A percentile compares a stretch with the other conserved stretches of the same genome.
These are phyloP conservation scores for Nemurella pictetii DNA, from an alignment of 2,888 invertebrate species.

Conservation along the genomic window DNA sequence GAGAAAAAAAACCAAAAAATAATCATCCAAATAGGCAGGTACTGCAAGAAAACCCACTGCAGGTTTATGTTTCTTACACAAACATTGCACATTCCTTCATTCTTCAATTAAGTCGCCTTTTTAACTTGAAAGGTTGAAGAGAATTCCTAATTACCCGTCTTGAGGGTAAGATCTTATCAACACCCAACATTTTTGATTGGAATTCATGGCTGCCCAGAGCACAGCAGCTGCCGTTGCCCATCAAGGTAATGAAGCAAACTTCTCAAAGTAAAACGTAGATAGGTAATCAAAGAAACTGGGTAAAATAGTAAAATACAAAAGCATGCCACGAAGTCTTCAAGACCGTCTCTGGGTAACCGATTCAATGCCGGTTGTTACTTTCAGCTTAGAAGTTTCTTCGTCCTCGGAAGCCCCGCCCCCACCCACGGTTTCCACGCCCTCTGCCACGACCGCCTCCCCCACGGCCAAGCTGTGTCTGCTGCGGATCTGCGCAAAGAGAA, in stretches of 20 bases:
- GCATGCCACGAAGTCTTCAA: neutral
- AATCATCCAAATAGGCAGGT: too few relatives aligned
- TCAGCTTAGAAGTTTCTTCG: neutral
- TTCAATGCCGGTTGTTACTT: neutral
- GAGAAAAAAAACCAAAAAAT: too few relatives aligned
- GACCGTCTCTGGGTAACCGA: neutral
- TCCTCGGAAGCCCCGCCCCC: neutral
- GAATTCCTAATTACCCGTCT: too few relatives aligned
- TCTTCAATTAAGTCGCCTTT: too few relatives aligned
- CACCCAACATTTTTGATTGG: too few relatives aligned
- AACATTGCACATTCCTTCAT: too few relatives aligned
- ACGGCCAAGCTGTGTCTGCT: conserved; percentile 44
- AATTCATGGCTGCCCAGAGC: too few relatives aligned
- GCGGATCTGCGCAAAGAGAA: conserved; percentile 39
- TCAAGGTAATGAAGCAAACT: neutral
- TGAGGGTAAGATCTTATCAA: too few relatives aligned
- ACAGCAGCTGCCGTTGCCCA: neutral
- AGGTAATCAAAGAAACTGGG: neutral
- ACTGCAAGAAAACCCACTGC: too few relatives aligned
- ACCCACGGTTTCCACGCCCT: conserved; percentile 34
- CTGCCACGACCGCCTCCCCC: conserved; percentile 44
- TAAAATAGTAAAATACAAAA: neutral
- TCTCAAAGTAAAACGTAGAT: neutral
- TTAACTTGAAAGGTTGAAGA: too few relatives aligned
- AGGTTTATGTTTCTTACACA: too few relatives aligned